phyloP scores from a whole-genome alignment of 2,113 vertebrate genomes.

The Scalopus aquaticus region DNA sequence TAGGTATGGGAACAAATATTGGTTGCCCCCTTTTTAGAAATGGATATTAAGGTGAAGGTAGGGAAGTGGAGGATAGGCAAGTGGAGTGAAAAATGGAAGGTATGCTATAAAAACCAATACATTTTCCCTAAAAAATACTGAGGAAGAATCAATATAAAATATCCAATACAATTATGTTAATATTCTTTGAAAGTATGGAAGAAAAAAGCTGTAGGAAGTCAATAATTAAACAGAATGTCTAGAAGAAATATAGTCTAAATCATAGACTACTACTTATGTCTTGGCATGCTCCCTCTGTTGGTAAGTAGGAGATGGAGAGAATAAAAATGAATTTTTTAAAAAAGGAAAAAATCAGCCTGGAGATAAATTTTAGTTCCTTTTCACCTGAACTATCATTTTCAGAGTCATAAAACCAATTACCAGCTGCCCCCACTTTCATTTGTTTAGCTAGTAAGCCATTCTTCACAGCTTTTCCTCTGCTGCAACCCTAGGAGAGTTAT shows the following conservation, averaged over 20 bases:
- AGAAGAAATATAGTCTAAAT: background rate
- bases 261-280: background rate
- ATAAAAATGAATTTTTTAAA: background rate
- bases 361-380: background rate
- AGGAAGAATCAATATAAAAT: background rate
- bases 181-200: background rate
- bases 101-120: background rate
- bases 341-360: background rate
- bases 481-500: background rate
- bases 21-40: background rate
- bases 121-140: background rate
- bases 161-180: background rate
- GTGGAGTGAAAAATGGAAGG: background rate
- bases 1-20: accelerated
- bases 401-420: background rate
- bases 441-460: background rate
- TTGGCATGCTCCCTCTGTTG: background rate
- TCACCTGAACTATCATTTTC: background rate
- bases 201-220: background rate
- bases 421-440: background rate
- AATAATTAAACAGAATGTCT: background rate
- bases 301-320: background rate
- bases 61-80: background rate
- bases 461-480: background rate
- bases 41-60: background rate